These are phyloP conservation scores for Drosophila sturtevanti DNA, from an alignment of 1,140 invertebrate species.

Conservation along the genomic window DNA sequence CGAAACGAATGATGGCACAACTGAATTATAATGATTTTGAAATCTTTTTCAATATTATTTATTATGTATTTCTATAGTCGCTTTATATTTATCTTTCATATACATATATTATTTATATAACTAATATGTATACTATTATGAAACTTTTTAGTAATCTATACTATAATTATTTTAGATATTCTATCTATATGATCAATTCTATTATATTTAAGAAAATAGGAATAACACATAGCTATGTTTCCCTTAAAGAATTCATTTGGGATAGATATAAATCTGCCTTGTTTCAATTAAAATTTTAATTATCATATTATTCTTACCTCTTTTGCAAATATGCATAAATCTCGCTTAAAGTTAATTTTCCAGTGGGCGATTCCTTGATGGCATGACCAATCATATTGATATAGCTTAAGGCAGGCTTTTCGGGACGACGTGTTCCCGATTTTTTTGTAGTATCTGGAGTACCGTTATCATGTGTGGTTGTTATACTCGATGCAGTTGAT, in stretches of 20 bases:
- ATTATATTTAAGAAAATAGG: no score
- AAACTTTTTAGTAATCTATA: no score
- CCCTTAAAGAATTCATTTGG: no score
- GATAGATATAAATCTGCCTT: no score
- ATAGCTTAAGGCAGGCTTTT: conserved; percentile 98
- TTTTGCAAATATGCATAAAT: conserved; percentile 94
- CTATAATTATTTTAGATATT: no score
- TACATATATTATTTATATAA: no score
- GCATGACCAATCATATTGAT: conserved; percentile 99
- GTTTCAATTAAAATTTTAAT: no score
- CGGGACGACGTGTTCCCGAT: conserved; percentile 89
- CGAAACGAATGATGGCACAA: background rate
- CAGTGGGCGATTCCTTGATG: conserved; percentile 94
- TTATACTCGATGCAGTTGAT: background rate
- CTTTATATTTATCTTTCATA: no score
- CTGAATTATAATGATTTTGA: background rate
- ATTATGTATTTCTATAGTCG: no score
- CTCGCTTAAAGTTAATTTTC: conserved; percentile 93
- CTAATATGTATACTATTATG: no score
- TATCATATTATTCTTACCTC: conserved; percentile 84
- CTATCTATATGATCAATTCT: no score
- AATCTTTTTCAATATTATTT: background rate
- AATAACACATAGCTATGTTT: no score
- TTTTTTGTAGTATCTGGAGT: conserved; percentile 77
- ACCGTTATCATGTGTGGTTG: conserved; percentile 33